Evolutionary conservation across 1,140 invertebrate genomes (phyloP).

Genomic region (Papilio polyxenes): DNA sequence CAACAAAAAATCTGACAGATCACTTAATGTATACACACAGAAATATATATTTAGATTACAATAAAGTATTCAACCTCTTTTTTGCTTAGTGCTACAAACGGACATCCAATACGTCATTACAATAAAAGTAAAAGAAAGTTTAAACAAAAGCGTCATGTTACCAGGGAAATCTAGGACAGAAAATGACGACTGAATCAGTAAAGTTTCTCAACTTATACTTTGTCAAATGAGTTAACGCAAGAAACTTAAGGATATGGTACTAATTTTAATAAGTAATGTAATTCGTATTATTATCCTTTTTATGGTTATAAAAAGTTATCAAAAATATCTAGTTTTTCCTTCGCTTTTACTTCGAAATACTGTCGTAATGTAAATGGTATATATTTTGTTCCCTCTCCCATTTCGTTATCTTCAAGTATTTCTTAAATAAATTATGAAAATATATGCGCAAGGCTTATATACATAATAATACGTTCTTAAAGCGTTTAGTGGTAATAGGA

Average conservation of each 20-base stretch:
- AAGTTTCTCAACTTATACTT: constrained; percentile 2
- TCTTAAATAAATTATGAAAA: too few relatives aligned
- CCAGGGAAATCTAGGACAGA: neutral
- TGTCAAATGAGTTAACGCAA: neutral
- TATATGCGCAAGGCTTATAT: too few relatives aligned
- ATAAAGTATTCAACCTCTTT: neutral
- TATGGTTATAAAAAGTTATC: too few relatives aligned
- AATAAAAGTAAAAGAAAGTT: neutral
- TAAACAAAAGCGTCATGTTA: neutral
- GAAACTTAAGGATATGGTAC: neutral
- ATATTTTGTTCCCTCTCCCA: too few relatives aligned
- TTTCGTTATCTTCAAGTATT: too few relatives aligned
- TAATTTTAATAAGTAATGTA: neutral
- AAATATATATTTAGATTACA: neutral
- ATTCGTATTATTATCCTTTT: too few relatives aligned
- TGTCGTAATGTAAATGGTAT: too few relatives aligned
- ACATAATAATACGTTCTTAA: too few relatives aligned
- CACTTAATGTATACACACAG: neutral
- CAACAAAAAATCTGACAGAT: neutral
- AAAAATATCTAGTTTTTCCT: too few relatives aligned
- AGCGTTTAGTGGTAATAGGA: too few relatives aligned
- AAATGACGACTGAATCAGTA: constrained; percentile 6
- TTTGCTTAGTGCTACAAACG: neutral
- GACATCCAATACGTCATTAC: neutral
- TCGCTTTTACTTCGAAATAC: too few relatives aligned